Evolutionary conservation across 2,888 invertebrate species (phyloP), one percentile per base, ranked within the genome.

Genomic region (Anoncus sp.): DNA sequence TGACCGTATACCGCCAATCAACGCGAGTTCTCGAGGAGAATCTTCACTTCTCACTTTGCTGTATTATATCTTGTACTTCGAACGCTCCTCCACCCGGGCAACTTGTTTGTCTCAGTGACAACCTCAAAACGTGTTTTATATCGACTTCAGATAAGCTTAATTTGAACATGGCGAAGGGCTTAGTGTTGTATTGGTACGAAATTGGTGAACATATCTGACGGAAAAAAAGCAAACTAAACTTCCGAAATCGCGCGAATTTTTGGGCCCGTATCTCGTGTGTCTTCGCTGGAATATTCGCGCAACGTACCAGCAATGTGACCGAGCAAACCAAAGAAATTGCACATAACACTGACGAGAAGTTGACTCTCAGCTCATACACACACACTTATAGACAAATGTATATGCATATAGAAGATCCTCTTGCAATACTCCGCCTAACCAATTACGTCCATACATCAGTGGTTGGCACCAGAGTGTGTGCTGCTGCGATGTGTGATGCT

Each of bases 391-490:
- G 63, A 65, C 57, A n/a, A 49, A 53, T 57, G 65, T 74, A 53
- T 76, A 60, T 69, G 45, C 47, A 53, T 55, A 75, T 74, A 75
- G 55, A 79, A 55, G 79, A 70, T 51, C 70, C 27, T 69, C 76
- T 67, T 45, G 78, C 63, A 66, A 73, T 77, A 77, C 73, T 82
- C 87, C 86, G 87, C 88, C 88, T 88, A 85, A 87, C 87, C 89
- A 88, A 90, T 90, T 90, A 88, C 88, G 82, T 83, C 83, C 84
- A 87, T 89, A 85, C 85, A 87, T 89, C 88, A 87, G 82, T 83
- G 82, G 82, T 81, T 82, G 83, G 81, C 81, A 85, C 77, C 63
- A 63, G 82, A 73, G 83, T 83, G 76, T 60, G 67, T 38, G 53
- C 66, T 43, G 55, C 35, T 27, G 51, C 49, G 27, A 20, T 47